Conservation (phyloP, 1,140 invertebrate genomes). For the Tetraneura akinire region DNA sequence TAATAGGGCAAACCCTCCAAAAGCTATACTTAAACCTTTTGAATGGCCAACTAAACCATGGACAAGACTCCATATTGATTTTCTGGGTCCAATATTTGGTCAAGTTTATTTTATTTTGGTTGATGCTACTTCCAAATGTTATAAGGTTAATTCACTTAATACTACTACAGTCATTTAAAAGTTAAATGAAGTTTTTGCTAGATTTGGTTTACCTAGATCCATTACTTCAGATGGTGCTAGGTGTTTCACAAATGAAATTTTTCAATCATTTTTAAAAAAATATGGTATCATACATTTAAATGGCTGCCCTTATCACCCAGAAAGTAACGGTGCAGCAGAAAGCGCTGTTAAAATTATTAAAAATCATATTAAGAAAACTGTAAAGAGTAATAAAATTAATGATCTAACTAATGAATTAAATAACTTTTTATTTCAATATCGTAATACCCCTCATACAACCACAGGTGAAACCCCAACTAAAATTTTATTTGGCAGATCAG, state of each 20-base stretch:
- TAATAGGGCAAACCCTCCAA: neutral
- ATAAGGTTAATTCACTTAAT: conserved; percentile 7
- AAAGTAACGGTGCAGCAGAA: too few species aligned
- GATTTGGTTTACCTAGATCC: conserved; percentile 12
- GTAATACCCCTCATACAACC: neutral
- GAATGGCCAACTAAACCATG: conserved; percentile 43
- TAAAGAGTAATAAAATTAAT: neutral
- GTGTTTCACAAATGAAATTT: conserved; percentile 5
- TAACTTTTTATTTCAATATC: neutral
- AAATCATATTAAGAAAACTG: neutral
- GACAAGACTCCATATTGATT: conserved; percentile 56
- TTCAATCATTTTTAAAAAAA: too few species aligned
- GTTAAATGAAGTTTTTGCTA: conserved; percentile 1
- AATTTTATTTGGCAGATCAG: neutral
- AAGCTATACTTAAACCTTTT: conserved; percentile 53
- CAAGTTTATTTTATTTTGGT: conserved; percentile 4
- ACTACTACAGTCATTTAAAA: neutral
- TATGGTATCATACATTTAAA: too few species aligned
- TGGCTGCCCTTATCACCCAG: too few species aligned
- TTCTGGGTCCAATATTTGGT: conserved; percentile 54
- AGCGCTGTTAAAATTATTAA: neutral
- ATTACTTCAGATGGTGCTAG: conserved; percentile 7
- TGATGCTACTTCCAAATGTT: conserved; percentile 5
- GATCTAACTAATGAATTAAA: neutral
- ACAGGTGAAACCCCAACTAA: neutral